Conservation (phyloP, 2,797 vertebrate genomes). For the Lemur catta region DNA sequence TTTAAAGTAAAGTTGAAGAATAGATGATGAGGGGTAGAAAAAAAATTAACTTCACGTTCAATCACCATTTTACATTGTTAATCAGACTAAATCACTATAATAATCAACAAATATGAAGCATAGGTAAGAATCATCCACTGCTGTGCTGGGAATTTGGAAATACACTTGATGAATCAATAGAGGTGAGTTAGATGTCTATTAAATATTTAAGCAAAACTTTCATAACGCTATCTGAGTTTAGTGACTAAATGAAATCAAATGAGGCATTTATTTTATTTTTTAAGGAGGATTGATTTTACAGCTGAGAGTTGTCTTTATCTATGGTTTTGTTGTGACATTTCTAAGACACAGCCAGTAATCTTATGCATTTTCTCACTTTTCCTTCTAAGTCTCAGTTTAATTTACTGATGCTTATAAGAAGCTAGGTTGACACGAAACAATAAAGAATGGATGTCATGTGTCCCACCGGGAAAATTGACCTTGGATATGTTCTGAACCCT, state of each 20-base stretch:
- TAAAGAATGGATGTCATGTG: not conserved
- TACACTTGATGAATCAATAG: not conserved
- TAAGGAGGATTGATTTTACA: not conserved
- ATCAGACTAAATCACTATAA: not conserved
- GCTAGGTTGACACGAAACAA: not conserved
- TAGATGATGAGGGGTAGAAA: not conserved
- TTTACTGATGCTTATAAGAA: not conserved
- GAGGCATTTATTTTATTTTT: not conserved
- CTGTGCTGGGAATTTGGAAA: not conserved
- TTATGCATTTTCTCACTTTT: not conserved
- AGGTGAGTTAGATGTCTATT: not conserved
- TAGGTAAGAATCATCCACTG: not conserved
- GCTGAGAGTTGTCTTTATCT: not conserved
- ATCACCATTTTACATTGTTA: not conserved
- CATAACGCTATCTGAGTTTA: not conserved
- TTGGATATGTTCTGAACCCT: not conserved
- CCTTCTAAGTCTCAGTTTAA: not conserved
- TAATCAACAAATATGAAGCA: not conserved
- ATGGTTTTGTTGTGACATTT: not conserved
- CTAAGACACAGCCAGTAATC: not conserved
- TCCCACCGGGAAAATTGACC: not conserved
- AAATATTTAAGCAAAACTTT: not conserved
- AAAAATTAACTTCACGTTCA: not conserved
- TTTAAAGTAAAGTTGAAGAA: not conserved
- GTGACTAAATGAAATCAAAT: not conserved